Evolutionary conservation across 2,113 vertebrate genomes (phyloP), one percentile per base, ranked within the genome.

Genomic region (Climacteris rufus): DNA sequence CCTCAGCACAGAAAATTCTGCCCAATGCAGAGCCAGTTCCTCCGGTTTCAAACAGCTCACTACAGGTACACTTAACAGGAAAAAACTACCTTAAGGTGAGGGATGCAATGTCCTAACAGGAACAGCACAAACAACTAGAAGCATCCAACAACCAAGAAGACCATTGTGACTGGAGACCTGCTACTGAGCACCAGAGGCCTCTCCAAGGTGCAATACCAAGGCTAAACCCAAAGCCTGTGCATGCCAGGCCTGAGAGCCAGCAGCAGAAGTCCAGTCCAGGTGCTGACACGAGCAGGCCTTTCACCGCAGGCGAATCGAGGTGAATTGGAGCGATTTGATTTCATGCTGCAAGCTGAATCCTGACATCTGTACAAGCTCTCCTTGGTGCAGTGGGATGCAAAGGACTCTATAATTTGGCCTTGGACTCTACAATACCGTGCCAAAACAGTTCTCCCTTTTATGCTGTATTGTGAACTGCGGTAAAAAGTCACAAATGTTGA

Each of bases 261-360:
- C 27, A 47, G 10, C 19, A 7, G 5, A 8, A 88, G 49, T 6
- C 37, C 37, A 10, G 30, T 53, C 6, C 44, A 69, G 17, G 20
- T 15, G 33, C 60, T 66, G 50, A 44, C 31, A 37, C 0, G 0
- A 53, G 13, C 27, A 74, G 49, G 49, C 20, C 31, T 83, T 63
- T 13, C 5, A 1, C 2, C 0, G 0, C 20, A 49, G 6, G 9
- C 0, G 0, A 1, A 3, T 11, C 0, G 0, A 44, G 24, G 37
- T 9, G 23, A 77, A 40, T 13, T 3, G 11, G 13, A 77, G 42
- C 0, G 0, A 53, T 72, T 76, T 83, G 0, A 53, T 72, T 76
- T 83, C 22, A 15, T 4, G 1, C 40, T 19, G 28, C 0, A 0
- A 39, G 23, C 18, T 60, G 68, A 40, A 63, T 42, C 33, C 33